Evolutionary conservation across 2,113 vertebrate genomes (phyloP).

Genomic region (Tachuris rubrigastra): DNA sequence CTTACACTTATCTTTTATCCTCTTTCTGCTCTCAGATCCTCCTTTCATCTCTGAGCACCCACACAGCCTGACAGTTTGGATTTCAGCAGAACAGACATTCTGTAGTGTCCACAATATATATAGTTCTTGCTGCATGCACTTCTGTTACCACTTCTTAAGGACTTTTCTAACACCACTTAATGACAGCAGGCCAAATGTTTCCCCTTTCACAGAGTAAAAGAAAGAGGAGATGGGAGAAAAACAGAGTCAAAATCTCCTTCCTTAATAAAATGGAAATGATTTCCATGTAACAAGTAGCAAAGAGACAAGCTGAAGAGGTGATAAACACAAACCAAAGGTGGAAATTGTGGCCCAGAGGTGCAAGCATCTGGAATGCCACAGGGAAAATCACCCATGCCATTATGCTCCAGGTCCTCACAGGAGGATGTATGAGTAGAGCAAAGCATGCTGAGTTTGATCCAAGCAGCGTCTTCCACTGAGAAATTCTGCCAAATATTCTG

Average conservation of each 20-base stretch:
- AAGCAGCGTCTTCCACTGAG: neutral
- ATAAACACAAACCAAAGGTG: neutral
- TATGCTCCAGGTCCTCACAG: neutral
- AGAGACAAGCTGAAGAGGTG: neutral
- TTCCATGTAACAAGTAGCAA: neutral
- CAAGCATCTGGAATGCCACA: neutral
- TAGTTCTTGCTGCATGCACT: neutral
- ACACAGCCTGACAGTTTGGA: neutral
- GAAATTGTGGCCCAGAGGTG: neutral
- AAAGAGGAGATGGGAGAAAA: neutral
- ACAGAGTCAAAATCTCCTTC: neutral
- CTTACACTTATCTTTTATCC: neutral
- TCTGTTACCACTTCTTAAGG: neutral
- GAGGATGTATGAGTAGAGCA: neutral
- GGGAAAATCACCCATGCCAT: neutral
- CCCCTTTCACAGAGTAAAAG: neutral
- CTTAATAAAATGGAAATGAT: neutral
- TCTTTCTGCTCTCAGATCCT: neutral
- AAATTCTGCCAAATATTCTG: neutral
- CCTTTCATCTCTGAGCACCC: slow-evolving; percentile 10
- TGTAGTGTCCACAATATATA: neutral
- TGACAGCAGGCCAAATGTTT: neutral
- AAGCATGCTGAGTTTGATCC: neutral
- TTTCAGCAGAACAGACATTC: neutral
- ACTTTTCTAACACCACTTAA: neutral